Conservation (phyloP, 1,140 invertebrate species). For the Ostrea denselamellosa region DNA sequence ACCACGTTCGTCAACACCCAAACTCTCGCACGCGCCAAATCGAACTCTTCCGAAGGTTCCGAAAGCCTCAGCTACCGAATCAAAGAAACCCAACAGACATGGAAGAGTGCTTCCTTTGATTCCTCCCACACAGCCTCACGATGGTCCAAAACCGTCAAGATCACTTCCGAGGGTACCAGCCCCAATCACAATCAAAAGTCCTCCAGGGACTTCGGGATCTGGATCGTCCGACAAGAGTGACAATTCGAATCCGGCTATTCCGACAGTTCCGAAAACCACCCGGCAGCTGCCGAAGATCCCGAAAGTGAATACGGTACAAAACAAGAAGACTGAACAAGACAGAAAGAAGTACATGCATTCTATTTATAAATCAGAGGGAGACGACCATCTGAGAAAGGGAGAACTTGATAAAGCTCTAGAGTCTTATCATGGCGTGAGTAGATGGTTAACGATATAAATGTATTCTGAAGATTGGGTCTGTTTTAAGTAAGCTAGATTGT, state of each 20-base stretch:
- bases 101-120: slow-evolving; percentile 43
- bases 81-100: slow-evolving; percentile 29
- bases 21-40: background rate
- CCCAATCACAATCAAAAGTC: slow-evolving; percentile 15
- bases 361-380: slow-evolving; percentile 53
- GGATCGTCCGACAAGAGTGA: slow-evolving; percentile 15
- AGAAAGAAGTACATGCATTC: slow-evolving; percentile 51
- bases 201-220: background rate
- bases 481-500: background rate
- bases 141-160: slow-evolving; percentile 40
- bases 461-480: background rate
- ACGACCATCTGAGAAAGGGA: slow-evolving; percentile 47
- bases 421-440: slow-evolving; percentile 50
- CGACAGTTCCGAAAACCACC: slow-evolving; percentile 42
- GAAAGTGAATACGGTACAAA: background rate
- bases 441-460: too few relatives aligned
- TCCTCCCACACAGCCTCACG: background rate
- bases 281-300: slow-evolving; percentile 52
- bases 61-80: slow-evolving; percentile 33
- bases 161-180: slow-evolving; percentile 50
- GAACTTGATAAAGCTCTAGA: slow-evolving; percentile 53
- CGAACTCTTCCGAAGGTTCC: slow-evolving; percentile 49
- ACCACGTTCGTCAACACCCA: slow-evolving; percentile 49
- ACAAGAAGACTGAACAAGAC: slow-evolving; percentile 30
- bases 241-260: slow-evolving; percentile 50